Evolutionary conservation across 2,888 invertebrate genomes (phyloP).

Genomic region (Scaptomyza polygonia): DNA sequence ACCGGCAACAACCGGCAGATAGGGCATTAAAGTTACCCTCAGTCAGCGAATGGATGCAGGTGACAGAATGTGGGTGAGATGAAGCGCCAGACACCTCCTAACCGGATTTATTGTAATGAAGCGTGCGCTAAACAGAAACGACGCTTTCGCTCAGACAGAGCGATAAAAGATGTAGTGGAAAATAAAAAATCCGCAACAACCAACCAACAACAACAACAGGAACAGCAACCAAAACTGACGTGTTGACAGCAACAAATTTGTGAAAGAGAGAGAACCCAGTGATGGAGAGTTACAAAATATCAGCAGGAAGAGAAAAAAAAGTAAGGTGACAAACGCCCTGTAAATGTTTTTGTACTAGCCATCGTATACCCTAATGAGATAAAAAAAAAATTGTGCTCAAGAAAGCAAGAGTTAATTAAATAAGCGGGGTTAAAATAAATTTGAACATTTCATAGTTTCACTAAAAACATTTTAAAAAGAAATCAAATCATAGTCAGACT

Average conservation of each 20-base stretch:
- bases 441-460: too few relatives aligned
- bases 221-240: slow-evolving; percentile 51
- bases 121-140: slow-evolving; percentile 80
- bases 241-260: slow-evolving; percentile 75
- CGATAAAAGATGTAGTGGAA: slow-evolving; percentile 73
- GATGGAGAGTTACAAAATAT: slow-evolving; percentile 17
- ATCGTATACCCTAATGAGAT: slow-evolving; percentile 23
- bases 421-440: too few relatives aligned
- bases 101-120: slow-evolving; percentile 83
- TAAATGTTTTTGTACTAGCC: neutral
- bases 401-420: neutral
- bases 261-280: slow-evolving; percentile 2
- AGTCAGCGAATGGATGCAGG: slow-evolving; percentile 36
- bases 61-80: slow-evolving; percentile 2
- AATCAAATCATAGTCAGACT: neutral
- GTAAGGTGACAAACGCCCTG: slow-evolving; percentile 24
- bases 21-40: slow-evolving; percentile 79
- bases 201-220: slow-evolving; percentile 29
- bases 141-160: slow-evolving; percentile 57
- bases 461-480: too few relatives aligned
- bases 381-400: too few relatives aligned
- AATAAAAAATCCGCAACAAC: slow-evolving; percentile 51
- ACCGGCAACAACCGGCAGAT: slow-evolving; percentile 53
- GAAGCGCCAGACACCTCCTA: slow-evolving; percentile 57
- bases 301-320: slow-evolving; percentile 21